Percentiles rank a stretch among this genome's conserved stretches.
Evolutionary conservation across 1,140 invertebrate genomes (phyloP).

Genomic region (Pachypsylla venusta): DNA sequence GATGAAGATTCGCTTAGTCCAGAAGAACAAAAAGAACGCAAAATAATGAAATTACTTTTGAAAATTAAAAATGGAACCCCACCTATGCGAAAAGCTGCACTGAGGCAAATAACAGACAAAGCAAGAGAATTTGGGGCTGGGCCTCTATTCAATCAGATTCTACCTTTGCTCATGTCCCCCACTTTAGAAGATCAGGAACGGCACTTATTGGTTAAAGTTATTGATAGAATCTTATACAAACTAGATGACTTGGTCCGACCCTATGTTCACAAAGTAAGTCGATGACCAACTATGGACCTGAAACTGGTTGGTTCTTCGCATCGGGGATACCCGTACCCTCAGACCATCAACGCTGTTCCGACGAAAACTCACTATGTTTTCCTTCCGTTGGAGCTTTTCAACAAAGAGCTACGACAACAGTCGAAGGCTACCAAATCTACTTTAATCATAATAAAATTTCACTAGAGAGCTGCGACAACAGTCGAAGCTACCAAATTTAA

Average conservation of each 20-base stretch:
- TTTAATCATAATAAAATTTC: too few relatives aligned
- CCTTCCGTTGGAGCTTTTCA: too few relatives aligned
- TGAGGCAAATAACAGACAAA: conserved; percentile 97
- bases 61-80: conserved; percentile 99
- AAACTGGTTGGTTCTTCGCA: too few relatives aligned
- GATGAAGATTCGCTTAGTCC: conserved; percentile 91
- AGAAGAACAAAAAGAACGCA: conserved; percentile 94
- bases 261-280: conserved; percentile 87
- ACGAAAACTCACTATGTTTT: too few relatives aligned
- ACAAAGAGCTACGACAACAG: too few relatives aligned
- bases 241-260: conserved; percentile 95
- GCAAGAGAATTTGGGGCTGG: conserved; percentile 96
- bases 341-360: too few relatives aligned
- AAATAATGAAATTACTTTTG: conserved; percentile 96
- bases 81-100: conserved; percentile 94
- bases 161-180: conserved; percentile 97
- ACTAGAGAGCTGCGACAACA: too few relatives aligned
- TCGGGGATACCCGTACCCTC: too few relatives aligned
- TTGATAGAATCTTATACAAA: conserved; percentile 97
- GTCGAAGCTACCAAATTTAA: too few relatives aligned
- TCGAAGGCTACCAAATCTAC: too few relatives aligned
- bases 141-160: conserved; percentile 95
- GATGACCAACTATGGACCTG: conserved; percentile 1
- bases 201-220: conserved; percentile 98
- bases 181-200: conserved; percentile 98